Conservation (phyloP, 2,888 invertebrate genomes). For the Agelastica alni region DNA sequence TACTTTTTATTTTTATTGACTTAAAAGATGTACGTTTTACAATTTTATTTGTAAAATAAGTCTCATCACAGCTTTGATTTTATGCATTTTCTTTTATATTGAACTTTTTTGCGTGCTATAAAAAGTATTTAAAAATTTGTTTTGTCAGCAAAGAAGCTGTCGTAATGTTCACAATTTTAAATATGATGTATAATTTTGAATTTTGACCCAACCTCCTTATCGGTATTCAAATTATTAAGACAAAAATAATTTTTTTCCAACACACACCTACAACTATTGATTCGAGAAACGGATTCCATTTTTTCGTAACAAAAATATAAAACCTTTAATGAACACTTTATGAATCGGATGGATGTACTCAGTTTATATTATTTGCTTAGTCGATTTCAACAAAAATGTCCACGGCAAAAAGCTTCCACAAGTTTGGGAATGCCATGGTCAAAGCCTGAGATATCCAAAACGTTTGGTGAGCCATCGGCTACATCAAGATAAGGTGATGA, state of each 20-base stretch:
- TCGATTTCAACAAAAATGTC: conserved; percentile 53
- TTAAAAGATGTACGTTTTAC: too few relatives aligned
- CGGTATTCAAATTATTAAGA: too few relatives aligned
- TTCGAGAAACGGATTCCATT: neutral
- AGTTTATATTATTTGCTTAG: conserved; percentile 26
- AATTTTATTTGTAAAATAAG: too few relatives aligned
- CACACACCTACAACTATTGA: neutral
- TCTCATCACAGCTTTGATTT: too few relatives aligned
- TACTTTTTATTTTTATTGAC: too few relatives aligned
- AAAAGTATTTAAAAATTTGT: too few relatives aligned
- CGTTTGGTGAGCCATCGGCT: conserved; percentile 57
- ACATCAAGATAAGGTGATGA: conserved; percentile 60
- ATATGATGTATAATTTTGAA: too few relatives aligned
- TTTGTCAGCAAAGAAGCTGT: too few relatives aligned
- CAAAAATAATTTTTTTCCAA: neutral
- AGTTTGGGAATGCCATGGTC: conserved; percentile 66
- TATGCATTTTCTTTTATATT: too few relatives aligned
- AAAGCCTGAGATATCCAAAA: conserved; percentile 66
- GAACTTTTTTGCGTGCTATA: too few relatives aligned
- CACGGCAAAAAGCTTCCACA: conserved; percentile 67
- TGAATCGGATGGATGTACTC: conserved; percentile 40
- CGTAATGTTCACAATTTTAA: too few relatives aligned
- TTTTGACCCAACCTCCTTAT: too few relatives aligned
- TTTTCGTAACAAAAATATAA: conserved; percentile 6
- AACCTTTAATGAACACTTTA: conserved; percentile 38